Base-by-base conservation (phyloP, 2,113 vertebrate genomes). In the Oxyura jamaicensis region DNA sequence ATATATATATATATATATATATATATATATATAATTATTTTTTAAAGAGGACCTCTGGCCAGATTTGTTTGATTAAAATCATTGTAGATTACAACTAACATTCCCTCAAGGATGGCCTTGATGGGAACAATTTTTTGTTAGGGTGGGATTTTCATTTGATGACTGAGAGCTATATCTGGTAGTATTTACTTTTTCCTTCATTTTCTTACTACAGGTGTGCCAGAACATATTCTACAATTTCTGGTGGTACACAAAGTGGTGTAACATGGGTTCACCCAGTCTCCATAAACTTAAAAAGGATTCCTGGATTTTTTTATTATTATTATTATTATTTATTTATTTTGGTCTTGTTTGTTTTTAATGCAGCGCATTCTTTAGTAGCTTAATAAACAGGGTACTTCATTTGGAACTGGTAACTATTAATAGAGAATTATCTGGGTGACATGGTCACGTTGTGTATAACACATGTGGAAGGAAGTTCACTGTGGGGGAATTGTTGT, bases 81-180 rank as follows among this genome's bases (percentile, higher is more conserved):
- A 31, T 22, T 31, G 35, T 72, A 53, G 8, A 39, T 22, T 53
- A 35, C 18, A 26, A 39, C 9, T 72, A 53, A 39, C 6, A 39
- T 72, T 53, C 69, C 36, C 20, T 53, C 35, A 39, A 35, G 26
- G 26, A 29, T 56, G 7, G 2, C 7, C 22, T 13, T 73, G 35
- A 79, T 62, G 11, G 48, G 42, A 69, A 13, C 6, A 15, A 1
- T 0, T 0, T 31, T 9, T 59, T 2, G 2, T 46, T 72, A 46
- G 1, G 1, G 4, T 26, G 18, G 3, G 10, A 69, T 58, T 88
- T 83, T 77, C 53, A 56, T 67, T 10, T 63, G 12, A 63, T 8
- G 10, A 68, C 22, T 72, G 35, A 39, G 13, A 82, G 6, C 2
- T 68, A 26, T 28, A 22, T 50, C 22, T 48, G 46, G 46, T 48